Base-by-base conservation (phyloP, 2,888 invertebrate species). In the Papilio gigon region DNA sequence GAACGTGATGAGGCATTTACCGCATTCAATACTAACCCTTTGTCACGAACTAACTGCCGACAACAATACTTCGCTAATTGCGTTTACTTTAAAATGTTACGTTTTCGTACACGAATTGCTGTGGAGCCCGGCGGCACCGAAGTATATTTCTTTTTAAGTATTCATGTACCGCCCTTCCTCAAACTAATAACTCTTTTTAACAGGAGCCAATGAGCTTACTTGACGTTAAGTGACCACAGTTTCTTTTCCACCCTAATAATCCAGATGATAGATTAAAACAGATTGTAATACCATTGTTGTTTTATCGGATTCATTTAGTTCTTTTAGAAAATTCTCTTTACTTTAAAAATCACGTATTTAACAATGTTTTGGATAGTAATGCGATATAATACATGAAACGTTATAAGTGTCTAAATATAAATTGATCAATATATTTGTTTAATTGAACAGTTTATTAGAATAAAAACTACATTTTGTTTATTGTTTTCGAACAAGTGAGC, bases 1-100 rank as follows among this genome's bases (percentile, higher is more conserved):
- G 65, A 68, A 72, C 85, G 80, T 85, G 84, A 81, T 76, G 75
- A 73, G 72, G 77, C 76, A 82, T 83, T 87, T 85, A 85, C 75
- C 83, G 76, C 77, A 74, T 76, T 72, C 71, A 72, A 73, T 73
- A 72, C 70, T 74, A 56, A 73, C 77, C 82, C 81, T 81, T 82
- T 83, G 82, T 83, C 81, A 78, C 74, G 78, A 73, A 74, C 78
- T 75, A 75, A 77, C 78, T 77, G 77, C 76, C 74, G 74, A 68
- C 75, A 75, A 78, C 83, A 78, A 80, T 77, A 75, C 74, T 68
- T 50, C 68, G 75, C 79, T 82, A 83, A 85, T 83, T 82, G 75
- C 78, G 73, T 76, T 80, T 74, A 75, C 77, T 78, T 72, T 70
- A 76, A 74, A 71, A 70, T 70, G 61, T 76, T 74, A 71, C 75